Percentiles rank a stretch among this genome's conserved stretches.
phyloP scores from a whole-genome alignment of 2,797 vertebrate species.

The Anguilla megastoma region DNA sequence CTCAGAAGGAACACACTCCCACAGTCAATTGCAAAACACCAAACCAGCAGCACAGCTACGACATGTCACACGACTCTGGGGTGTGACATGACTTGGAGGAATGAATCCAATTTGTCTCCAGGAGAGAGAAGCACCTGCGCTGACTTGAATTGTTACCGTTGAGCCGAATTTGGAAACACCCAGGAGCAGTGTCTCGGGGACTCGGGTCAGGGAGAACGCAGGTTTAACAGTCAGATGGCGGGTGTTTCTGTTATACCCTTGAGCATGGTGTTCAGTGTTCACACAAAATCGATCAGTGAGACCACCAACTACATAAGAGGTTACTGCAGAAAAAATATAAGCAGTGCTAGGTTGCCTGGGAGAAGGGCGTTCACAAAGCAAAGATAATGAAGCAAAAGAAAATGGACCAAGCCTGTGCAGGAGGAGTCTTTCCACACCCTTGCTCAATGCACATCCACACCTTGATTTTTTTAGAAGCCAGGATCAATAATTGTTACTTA shows the following conservation, averaged over 20 bases:
- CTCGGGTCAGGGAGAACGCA: too few relatives aligned
- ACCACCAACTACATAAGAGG: not conserved
- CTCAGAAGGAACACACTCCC: constrained; percentile 33
- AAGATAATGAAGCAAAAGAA: not conserved
- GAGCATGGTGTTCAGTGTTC: not conserved
- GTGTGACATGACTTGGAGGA: constrained; percentile 16
- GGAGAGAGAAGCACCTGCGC: not conserved
- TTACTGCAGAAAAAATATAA: not conserved
- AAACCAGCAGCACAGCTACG: constrained; percentile 21
- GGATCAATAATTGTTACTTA: not conserved
- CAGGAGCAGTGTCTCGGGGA: not conserved
- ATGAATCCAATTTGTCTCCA: not conserved
- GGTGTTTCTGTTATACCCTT: not conserved
- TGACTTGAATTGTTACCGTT: not conserved
- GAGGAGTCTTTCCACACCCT: not conserved
- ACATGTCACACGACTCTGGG: not conserved
- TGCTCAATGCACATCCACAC: not conserved
- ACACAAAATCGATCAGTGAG: not conserved
- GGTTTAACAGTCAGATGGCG: not conserved
- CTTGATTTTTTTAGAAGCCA: not conserved
- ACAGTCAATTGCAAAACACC: constrained; percentile 22
- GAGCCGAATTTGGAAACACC: not conserved
- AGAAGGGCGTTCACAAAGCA: not conserved
- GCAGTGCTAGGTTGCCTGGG: not conserved
- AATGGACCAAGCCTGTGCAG: not conserved